Evolutionary conservation across 2,888 invertebrate genomes (phyloP), one percentile per base, ranked within the genome.

Genomic region (Nineta flava): DNA sequence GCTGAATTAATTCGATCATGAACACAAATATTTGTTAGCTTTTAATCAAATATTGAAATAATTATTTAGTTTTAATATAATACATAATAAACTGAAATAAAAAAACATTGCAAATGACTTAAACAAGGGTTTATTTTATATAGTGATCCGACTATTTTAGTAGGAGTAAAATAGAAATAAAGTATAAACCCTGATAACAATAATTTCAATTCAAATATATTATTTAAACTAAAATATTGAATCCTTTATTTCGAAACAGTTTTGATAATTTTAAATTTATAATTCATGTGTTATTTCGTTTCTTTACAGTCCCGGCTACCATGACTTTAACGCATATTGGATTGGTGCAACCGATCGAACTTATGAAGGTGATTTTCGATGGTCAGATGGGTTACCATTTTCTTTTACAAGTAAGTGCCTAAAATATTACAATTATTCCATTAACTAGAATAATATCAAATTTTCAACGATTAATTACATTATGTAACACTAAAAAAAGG

Each of bases 301-400:
- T 53, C 60, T 55, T 65, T 65, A n/a, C 71, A 83, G 84, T 57
- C 81, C 82, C 13, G 79, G 78, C 3, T 77, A 80, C 55, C 72
- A 74, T 21, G 79, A 81, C 49, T 74, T 79, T 54, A 78, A 79
- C 60, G 78, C 82, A 10, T 84, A 83, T 66, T 88, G 87, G 87
- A 80, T 87, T 42, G 87, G 87, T 31, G 87, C 83, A 1, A 81
- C 83, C 0, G 87, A 87, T 61, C 73, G 76, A 54, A 74, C 75
- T 42, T 79, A 81, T 58, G 87, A 88, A 62, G 83, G 85, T 32
- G 83, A 85, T 64, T 87, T 83, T 67, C 77, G 79, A 50, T 88
- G 87, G 87, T 76, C 81, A 1, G 82, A 85, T 60, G 83, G 83
- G 35, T 70, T 79, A 49, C 77, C 79, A 10, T 83, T 86, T 64